Conservation (phyloP, 2,113 vertebrate genomes). For the Scomber scombrus region DNA sequence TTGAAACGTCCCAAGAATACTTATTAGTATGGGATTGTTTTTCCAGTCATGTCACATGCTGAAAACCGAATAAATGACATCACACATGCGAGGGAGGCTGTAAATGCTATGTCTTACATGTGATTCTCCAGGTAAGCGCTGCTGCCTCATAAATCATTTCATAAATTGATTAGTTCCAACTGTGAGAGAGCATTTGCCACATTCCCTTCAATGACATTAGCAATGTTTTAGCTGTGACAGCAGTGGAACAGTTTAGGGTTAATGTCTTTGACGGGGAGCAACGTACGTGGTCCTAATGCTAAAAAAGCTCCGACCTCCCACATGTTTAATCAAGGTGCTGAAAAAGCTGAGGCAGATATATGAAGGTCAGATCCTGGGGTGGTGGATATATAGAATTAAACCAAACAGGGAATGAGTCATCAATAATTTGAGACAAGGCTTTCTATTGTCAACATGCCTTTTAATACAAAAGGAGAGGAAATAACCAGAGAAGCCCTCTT, state of each 20-base stretch:
- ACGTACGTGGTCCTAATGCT: slow-evolving; percentile 60
- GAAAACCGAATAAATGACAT: slow-evolving; percentile 26
- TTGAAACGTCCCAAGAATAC: background rate
- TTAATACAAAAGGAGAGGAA: slow-evolving; percentile 7
- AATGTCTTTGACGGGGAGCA: slow-evolving; percentile 22
- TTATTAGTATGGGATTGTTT: slow-evolving; percentile 35
- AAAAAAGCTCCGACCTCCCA: slow-evolving; percentile 47
- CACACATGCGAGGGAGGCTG: background rate
- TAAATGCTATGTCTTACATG: slow-evolving; percentile 22
- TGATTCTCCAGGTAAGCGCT: slow-evolving; percentile 2
- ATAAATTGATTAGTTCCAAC: slow-evolving; percentile 50
- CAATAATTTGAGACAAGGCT: slow-evolving; percentile 42
- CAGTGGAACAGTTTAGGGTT: slow-evolving; percentile 50
- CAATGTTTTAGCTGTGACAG: slow-evolving; percentile 45
- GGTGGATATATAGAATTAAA: slow-evolving; percentile 45
- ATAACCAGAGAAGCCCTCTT: background rate
- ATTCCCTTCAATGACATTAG: slow-evolving; percentile 55
- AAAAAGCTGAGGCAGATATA: slow-evolving; percentile 48
- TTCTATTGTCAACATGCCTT: slow-evolving; percentile 28
- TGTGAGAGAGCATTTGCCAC: slow-evolving; percentile 23
- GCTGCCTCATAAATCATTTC: slow-evolving; percentile 50
- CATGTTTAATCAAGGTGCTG: slow-evolving; percentile 54
- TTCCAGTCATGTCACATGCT: slow-evolving; percentile 25
- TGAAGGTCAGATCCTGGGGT: slow-evolving; percentile 52
- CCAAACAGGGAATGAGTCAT: slow-evolving; percentile 51